Conservation (phyloP, 2,888 invertebrate species). For the Synergus laeviventris region DNA sequence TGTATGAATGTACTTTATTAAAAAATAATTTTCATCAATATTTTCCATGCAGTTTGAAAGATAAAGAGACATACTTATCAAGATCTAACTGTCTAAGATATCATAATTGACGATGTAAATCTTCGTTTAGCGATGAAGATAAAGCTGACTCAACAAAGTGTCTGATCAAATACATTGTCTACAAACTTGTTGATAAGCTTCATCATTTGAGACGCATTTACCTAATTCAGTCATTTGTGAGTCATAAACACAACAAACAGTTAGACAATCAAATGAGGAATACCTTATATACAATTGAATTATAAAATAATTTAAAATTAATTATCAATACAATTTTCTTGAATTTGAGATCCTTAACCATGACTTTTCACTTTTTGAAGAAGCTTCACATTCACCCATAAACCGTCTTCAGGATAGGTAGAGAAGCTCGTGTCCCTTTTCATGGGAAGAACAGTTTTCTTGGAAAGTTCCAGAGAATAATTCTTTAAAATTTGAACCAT, state of each 20-base stretch:
- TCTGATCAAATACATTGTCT: not conserved
- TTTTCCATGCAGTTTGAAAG: not conserved
- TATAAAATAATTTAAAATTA: not conserved
- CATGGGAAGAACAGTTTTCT: conserved; percentile 60
- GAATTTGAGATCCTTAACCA: not conserved
- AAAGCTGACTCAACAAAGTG: not conserved
- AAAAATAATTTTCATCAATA: too few relatives aligned
- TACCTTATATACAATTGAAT: not conserved
- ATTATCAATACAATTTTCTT: not conserved
- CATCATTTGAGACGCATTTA: not conserved
- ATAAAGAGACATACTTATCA: not conserved
- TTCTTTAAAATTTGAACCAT: conserved; percentile 56
- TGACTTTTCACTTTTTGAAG: conserved; percentile 5
- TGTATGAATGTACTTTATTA: too few relatives aligned
- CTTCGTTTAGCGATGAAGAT: not conserved
- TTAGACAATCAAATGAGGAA: not conserved
- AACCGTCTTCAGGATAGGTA: conserved; percentile 49
- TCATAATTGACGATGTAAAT: not conserved
- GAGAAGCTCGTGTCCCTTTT: conserved; percentile 29
- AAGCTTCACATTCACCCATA: conserved; percentile 57
- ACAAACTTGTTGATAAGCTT: not conserved
- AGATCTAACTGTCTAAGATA: not conserved
- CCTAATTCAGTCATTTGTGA: not conserved
- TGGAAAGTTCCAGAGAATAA: conserved; percentile 60
- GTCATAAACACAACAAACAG: not conserved